A percentile compares a stretch with the other conserved stretches of the same genome.
Evolutionary conservation across 2,113 vertebrate species (phyloP).

Genomic region (Ursus arctos): DNA sequence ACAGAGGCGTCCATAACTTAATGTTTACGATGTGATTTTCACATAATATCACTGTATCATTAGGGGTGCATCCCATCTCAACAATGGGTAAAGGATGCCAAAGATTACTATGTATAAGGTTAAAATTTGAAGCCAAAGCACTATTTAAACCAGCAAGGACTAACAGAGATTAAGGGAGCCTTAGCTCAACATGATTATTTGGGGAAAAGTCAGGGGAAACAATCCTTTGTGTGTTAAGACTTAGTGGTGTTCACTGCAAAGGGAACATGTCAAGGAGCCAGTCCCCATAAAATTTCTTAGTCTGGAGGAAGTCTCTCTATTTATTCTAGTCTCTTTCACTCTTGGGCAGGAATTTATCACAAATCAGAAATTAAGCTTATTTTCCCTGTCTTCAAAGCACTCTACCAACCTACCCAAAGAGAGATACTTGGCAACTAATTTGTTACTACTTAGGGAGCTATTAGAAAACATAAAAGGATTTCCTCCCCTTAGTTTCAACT

Average conservation of each 20-base stretch:
- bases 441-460: conserved; percentile 86
- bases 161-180: neutral
- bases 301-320: neutral
- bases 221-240: neutral
- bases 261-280: neutral
- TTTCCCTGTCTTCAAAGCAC: conserved; percentile 80
- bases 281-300: neutral
- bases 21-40: neutral
- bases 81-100: neutral
- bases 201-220: neutral
- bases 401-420: conserved; percentile 74
- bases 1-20: neutral
- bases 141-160: neutral
- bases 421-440: conserved; percentile 86
- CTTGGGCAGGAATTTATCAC: conserved; percentile 5
- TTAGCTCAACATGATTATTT: neutral
- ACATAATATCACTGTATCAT: neutral
- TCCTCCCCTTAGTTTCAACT: conserved; percentile 84
- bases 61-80: neutral
- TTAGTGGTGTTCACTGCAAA: neutral
- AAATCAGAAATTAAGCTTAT: conserved; percentile 76
- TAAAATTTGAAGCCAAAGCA: conserved; percentile 18
- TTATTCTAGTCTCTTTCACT: conserved; percentile 50
- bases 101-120: neutral
- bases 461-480: conserved; percentile 86